phyloP scores from a whole-genome alignment of 1,140 invertebrate genomes.

The Drosophila albomicans region DNA sequence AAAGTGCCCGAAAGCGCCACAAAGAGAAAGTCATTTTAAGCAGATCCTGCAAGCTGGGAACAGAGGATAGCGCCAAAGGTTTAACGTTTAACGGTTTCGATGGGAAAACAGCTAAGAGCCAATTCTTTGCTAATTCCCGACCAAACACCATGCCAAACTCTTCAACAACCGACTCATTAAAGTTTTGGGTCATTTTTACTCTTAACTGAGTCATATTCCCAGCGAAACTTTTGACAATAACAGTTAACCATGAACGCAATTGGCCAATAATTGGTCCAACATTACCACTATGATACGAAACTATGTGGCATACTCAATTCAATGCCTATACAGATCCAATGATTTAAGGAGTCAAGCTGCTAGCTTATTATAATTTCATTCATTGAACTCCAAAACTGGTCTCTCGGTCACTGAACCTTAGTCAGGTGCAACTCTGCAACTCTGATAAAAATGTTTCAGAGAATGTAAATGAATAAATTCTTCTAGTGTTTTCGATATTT shows the following conservation, averaged over 20 bases:
- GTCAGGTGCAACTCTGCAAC: too few species aligned
- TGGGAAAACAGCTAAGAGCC: slow-evolving; percentile 30
- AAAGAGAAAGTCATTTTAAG: slow-evolving; percentile 80
- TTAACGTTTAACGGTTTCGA: slow-evolving; percentile 76
- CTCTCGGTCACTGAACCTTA: too few species aligned
- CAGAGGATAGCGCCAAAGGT: slow-evolving; percentile 69
- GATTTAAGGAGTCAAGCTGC: too few species aligned
- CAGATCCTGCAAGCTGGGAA: slow-evolving; percentile 63
- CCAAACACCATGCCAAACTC: background rate
- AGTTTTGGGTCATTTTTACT: slow-evolving; percentile 65
- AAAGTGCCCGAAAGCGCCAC: slow-evolving; percentile 68
- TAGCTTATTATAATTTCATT: too few species aligned
- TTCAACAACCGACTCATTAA: slow-evolving; percentile 56
- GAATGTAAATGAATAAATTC: too few species aligned
- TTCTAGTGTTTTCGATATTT: too few species aligned
- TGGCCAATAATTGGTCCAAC: slow-evolving; percentile 9
- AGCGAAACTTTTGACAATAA: slow-evolving; percentile 69
- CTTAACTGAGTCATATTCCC: slow-evolving; percentile 8
- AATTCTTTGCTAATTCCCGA: slow-evolving; percentile 19
- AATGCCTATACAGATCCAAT: too few species aligned
- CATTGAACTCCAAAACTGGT: too few species aligned
- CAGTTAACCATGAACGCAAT: slow-evolving; percentile 65
- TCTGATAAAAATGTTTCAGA: too few species aligned
- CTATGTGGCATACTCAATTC: too few species aligned
- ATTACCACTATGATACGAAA: too few species aligned